Conservation (phyloP, 2,888 invertebrate genomes). For the Stenodema calcarata region DNA sequence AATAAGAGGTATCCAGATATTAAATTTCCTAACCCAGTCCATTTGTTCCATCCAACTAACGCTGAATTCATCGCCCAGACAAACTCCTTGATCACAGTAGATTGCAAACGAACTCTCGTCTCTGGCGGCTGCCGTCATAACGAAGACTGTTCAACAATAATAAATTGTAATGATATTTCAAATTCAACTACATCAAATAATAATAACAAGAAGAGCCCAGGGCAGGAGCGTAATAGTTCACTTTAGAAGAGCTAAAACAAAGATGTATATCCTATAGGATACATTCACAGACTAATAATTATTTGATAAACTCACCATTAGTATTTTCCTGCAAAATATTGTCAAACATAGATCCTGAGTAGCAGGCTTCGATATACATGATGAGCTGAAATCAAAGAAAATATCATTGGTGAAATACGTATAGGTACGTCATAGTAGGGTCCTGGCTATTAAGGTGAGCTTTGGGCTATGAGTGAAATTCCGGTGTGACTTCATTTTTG, state of each 20-base stretch:
- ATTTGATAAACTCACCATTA: constrained; percentile 64
- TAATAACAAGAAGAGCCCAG: neutral
- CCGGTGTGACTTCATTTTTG: too few relatives aligned
- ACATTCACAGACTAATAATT: too few relatives aligned
- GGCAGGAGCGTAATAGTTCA: too few relatives aligned
- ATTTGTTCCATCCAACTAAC: constrained; percentile 70
- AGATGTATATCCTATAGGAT: too few relatives aligned
- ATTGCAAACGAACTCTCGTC: constrained; percentile 68
- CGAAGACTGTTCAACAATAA: constrained; percentile 63
- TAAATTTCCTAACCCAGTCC: constrained; percentile 60
- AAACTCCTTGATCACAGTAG: constrained; percentile 65
- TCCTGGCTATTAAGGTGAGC: too few relatives aligned
- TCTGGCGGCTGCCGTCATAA: constrained; percentile 68
- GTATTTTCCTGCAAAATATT: constrained; percentile 63
- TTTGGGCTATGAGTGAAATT: too few relatives aligned
- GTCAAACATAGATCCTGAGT: constrained; percentile 70
- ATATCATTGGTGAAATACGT: neutral
- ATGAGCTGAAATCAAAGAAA: constrained; percentile 17
- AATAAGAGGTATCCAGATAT: neutral
- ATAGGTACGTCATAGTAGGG: too few relatives aligned
- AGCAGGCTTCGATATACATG: constrained; percentile 61
- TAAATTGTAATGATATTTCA: too few relatives aligned
- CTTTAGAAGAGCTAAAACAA: too few relatives aligned
- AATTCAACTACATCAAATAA: neutral
- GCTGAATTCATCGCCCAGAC: constrained; percentile 69